Conservation (phyloP, 1,140 invertebrate species). For the Matsumurasca onukii region DNA sequence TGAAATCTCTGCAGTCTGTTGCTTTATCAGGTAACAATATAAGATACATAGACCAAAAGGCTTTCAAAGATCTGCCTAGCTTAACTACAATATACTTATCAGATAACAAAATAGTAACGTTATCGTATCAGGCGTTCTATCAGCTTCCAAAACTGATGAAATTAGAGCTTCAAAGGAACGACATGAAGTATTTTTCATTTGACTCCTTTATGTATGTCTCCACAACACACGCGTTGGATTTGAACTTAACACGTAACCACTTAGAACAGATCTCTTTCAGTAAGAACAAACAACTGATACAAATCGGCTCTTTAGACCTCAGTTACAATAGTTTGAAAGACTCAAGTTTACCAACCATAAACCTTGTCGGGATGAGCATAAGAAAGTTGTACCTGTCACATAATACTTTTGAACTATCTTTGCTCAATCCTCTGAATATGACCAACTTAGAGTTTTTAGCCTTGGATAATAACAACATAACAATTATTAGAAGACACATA, state of each 20-base stretch:
- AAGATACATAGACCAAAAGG: slow-evolving; percentile 53
- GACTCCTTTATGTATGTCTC: slow-evolving; percentile 66
- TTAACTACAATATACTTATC: slow-evolving; percentile 69
- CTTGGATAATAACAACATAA: slow-evolving; percentile 72
- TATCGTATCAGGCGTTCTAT: slow-evolving; percentile 62
- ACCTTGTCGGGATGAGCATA: slow-evolving; percentile 58
- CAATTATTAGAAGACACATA: slow-evolving; percentile 67
- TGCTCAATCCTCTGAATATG: slow-evolving; percentile 67
- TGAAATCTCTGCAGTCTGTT: slow-evolving; percentile 66
- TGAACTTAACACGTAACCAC: slow-evolving; percentile 70
- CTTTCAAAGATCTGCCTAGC: slow-evolving; percentile 66
- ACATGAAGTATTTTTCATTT: slow-evolving; percentile 63
- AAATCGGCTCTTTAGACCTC: slow-evolving; percentile 67
- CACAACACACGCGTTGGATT: slow-evolving; percentile 53
- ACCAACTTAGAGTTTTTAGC: slow-evolving; percentile 70
- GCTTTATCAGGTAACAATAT: slow-evolving; percentile 72
- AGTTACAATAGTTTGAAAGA: slow-evolving; percentile 65
- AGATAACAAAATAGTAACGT: slow-evolving; percentile 61
- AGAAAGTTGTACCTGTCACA: slow-evolving; percentile 68
- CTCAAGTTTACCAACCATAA: slow-evolving; percentile 63
- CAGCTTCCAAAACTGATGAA: slow-evolving; percentile 66
- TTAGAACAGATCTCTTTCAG: slow-evolving; percentile 60
- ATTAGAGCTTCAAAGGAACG: slow-evolving; percentile 72
- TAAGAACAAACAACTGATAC: slow-evolving; percentile 51
- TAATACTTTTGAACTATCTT: slow-evolving; percentile 71